Evolutionary conservation across 2,888 invertebrate species (phyloP).

Genomic region (Acleris laterana): DNA sequence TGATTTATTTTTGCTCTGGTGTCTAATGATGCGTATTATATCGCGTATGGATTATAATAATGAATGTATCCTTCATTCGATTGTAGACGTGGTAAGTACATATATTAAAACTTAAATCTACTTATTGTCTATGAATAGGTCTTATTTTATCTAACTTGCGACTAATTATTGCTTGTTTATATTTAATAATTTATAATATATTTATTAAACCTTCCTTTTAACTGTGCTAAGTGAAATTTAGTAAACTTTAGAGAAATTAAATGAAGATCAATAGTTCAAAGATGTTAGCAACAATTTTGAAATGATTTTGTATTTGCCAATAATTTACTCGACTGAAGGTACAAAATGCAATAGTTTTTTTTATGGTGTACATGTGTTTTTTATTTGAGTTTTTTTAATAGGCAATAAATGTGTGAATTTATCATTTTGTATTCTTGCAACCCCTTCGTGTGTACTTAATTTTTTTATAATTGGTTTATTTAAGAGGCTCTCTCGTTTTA

Average conservation of each 20-base stretch:
- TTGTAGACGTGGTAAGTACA: conserved; percentile 11
- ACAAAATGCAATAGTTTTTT: conserved; percentile 39
- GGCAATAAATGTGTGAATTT: conserved; percentile 48
- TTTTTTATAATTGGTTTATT: conserved; percentile 47
- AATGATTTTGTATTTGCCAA: conserved; percentile 23
- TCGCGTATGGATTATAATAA: conserved; percentile 1
- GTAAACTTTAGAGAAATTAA: too few species aligned
- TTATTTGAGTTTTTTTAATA: conserved; percentile 47
- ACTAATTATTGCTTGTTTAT: not conserved
- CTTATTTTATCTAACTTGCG: not conserved
- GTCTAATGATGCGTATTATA: not conserved
- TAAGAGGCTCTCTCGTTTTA: conserved; percentile 58
- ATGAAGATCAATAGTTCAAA: not conserved
- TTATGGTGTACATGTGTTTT: conserved; percentile 37
- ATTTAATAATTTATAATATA: conserved; percentile 21
- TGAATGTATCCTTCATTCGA: conserved; percentile 15
- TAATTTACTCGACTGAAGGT: conserved; percentile 26
- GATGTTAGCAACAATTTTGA: conserved; percentile 10
- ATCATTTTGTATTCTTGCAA: conserved; percentile 40
- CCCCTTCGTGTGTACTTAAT: conserved; percentile 62
- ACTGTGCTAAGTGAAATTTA: too few species aligned
- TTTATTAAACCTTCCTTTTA: conserved; percentile 15
- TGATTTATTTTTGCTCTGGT: not conserved
- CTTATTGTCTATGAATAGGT: conserved; percentile 7
- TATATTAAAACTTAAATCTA: conserved; percentile 16